These are phyloP conservation scores for Drosophila novamexicana DNA, from an alignment of 1,140 invertebrate species.

Conservation along the genomic window DNA sequence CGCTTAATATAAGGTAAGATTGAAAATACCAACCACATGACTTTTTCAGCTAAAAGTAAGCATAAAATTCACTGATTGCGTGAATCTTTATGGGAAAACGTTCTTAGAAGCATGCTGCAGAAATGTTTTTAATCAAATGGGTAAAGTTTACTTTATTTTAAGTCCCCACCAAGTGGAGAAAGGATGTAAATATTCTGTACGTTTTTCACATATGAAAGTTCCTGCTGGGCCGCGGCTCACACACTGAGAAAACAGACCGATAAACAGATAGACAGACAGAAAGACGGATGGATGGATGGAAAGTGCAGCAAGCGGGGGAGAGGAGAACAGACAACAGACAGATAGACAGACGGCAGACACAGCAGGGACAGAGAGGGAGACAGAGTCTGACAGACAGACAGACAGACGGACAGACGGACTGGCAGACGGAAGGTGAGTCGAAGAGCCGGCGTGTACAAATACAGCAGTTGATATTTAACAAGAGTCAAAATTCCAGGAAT, in stretches of 20 bases:
- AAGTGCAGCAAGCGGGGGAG: slow-evolving; percentile 32
- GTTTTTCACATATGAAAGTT: slow-evolving; percentile 4
- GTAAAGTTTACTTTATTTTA: no score
- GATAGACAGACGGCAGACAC: slow-evolving; percentile 1
- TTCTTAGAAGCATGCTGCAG: no score
- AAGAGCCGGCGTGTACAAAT: slow-evolving; percentile 63
- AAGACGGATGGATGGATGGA: not conserved
- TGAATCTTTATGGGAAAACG: no score
- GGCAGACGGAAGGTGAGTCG: slow-evolving; percentile 7
- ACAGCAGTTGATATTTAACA: slow-evolving; percentile 78
- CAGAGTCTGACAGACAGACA: not conserved
- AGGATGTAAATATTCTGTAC: not conserved
- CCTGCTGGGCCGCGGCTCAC: slow-evolving; percentile 15
- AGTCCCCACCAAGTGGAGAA: no score
- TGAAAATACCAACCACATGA: not conserved
- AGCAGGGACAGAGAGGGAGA: slow-evolving; percentile 6
- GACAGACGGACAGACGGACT: not conserved
- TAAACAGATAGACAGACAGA: not conserved
- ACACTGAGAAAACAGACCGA: slow-evolving; percentile 7
- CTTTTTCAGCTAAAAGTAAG: not conserved
- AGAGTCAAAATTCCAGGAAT: slow-evolving; percentile 77
- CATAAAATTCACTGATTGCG: not conserved
- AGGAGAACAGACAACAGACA: slow-evolving; percentile 13
- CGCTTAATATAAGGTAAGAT: no score
- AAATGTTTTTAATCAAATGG: no score